Base-by-base conservation (phyloP, 1,140 invertebrate species). In the Cepaea nemoralis region DNA sequence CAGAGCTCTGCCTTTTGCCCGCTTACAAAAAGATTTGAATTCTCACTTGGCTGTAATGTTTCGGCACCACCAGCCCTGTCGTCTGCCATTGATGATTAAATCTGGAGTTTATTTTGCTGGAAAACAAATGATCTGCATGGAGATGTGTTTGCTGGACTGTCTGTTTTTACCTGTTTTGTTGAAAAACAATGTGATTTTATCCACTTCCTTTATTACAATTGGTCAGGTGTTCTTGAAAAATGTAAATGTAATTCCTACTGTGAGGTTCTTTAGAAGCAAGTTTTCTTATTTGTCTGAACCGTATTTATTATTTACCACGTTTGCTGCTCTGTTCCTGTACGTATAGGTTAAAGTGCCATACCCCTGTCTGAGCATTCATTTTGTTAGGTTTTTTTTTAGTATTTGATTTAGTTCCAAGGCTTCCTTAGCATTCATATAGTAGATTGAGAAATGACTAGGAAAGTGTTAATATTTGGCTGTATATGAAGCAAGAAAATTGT, bases 1-100 rank as follows among this genome's bases (percentile, higher is more conserved):
- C 93, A 94, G 82, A 94, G 95, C 82, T 96, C 95, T 63, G 95
- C 95, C 82, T 96, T 96, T 92, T 94, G 95, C 91, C 94, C 95
- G 84, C 92, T 96, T 82, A 94, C 94, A 89, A 94, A 94, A 82
- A 91, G 84, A 74, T 89, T 87, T 77, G 75, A 77, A 19, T 66
- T 66, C 31, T 14, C 75, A 35, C 33, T 63, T 22, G 75, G 37
- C 12, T 77, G 19, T 66, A 77, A 37, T 40, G 55, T 31, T 24
- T 39, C 48, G n/a, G 0, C 48, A 14, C 39, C 75, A 35, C 50
- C 75, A 50, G 75, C 24, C 37, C n/a, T 77, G 33, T 59, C 75
- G 12, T 37, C 75, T 22, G 75, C 22, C 33, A 63, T 77, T 39
- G 75, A 77, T 31, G 55, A 48, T 2, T 71, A 71, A 39, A 24